These are phyloP conservation scores for Timema podura DNA, from an alignment of 2,888 invertebrate species.

Conservation along the genomic window DNA sequence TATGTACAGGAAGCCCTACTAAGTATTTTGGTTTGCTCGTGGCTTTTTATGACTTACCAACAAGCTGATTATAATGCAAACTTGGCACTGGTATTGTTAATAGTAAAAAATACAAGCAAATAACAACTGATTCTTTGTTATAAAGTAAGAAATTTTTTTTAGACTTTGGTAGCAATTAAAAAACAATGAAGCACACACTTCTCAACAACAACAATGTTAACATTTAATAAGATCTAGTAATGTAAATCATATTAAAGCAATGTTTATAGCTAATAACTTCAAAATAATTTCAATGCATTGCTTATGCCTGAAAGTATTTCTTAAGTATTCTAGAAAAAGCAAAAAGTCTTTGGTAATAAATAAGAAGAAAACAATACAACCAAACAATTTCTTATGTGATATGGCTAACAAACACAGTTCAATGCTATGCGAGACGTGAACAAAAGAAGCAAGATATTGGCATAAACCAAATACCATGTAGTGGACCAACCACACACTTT, in stretches of 20 bases:
- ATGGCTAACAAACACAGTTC: too few relatives aligned
- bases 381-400: slow-evolving; percentile 10
- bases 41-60: too few relatives aligned
- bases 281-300: not conserved
- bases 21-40: not conserved
- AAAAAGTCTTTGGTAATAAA: slow-evolving; percentile 31
- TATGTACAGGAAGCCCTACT: slow-evolving; percentile 24
- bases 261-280: not conserved
- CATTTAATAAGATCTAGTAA: slow-evolving; percentile 11
- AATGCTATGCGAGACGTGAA: too few relatives aligned
- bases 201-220: slow-evolving; percentile 16
- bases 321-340: slow-evolving; percentile 11
- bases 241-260: slow-evolving; percentile 4
- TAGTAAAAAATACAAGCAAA: too few relatives aligned
- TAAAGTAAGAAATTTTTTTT: not conserved
- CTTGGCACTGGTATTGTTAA: too few relatives aligned
- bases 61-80: too few relatives aligned
- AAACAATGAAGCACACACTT: slow-evolving; percentile 6
- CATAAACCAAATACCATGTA: slow-evolving; percentile 9
- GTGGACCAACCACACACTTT: slow-evolving; percentile 4
- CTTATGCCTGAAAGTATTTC: slow-evolving; percentile 13
- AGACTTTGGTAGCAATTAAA: slow-evolving; percentile 6
- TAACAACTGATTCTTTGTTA: not conserved
- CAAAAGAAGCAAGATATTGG: not conserved
- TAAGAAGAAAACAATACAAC: slow-evolving; percentile 21